A percentile compares a stretch with the other conserved stretches of the same genome.
Evolutionary conservation across 2,113 vertebrate genomes (phyloP).

Genomic region (Engystomops pustulosus): DNA sequence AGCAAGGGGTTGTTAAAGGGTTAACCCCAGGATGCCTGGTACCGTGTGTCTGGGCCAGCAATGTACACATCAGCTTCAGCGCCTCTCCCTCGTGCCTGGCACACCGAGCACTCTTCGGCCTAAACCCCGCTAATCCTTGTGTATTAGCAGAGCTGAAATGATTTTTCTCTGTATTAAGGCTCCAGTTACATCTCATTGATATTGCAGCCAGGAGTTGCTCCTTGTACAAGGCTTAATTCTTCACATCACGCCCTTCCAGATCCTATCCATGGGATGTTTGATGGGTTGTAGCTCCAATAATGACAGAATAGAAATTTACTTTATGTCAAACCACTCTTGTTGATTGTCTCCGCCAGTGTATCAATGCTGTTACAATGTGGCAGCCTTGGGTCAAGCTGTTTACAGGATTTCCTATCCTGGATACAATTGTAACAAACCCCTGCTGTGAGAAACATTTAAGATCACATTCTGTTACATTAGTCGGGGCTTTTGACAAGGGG

Average conservation of each 20-base stretch:
- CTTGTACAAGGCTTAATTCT: background rate
- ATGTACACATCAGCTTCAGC: background rate
- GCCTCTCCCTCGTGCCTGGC: conserved; percentile 25
- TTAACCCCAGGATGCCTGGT: background rate
- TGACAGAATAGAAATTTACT: no score
- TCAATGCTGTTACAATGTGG: no score
- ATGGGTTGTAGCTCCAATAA: background rate
- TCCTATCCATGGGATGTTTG: background rate
- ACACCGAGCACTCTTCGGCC: background rate
- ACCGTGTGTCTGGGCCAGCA: background rate
- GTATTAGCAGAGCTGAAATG: conserved; percentile 17
- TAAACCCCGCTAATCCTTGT: conserved; percentile 3
- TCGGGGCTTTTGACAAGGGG: no score
- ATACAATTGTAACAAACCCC: no score
- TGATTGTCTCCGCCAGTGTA: no score
- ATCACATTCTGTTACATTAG: no score
- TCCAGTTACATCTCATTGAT: conserved; percentile 19
- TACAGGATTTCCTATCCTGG: no score
- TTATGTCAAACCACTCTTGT: no score
- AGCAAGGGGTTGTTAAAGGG: no score
- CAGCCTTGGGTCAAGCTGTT: no score
- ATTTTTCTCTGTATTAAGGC: background rate
- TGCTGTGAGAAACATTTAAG: no score
- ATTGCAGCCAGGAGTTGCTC: conserved; percentile 19
- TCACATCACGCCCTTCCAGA: background rate